Percentiles rank a stretch among this genome's conserved stretches.
These are phyloP conservation scores for Alouatta palliata DNA, from an alignment of 2,113 vertebrate genomes.

Conservation along the genomic window DNA sequence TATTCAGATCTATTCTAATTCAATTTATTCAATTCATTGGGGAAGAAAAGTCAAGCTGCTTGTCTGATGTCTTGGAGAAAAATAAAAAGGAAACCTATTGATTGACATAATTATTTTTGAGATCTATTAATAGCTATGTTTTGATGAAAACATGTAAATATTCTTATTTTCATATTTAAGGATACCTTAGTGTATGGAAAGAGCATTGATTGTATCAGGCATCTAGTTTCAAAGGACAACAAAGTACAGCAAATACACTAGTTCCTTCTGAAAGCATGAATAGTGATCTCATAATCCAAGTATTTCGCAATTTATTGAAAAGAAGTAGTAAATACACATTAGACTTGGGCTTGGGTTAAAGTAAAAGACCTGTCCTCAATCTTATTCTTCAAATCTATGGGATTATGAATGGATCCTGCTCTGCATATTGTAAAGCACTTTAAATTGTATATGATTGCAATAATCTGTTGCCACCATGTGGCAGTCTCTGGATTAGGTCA, in stretches of 20 bases:
- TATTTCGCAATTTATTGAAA: neutral
- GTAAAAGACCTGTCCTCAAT: neutral
- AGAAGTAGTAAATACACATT: neutral
- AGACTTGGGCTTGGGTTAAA: neutral
- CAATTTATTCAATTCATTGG: neutral
- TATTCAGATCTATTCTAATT: constrained; percentile 23
- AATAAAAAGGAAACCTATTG: neutral
- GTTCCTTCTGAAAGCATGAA: neutral
- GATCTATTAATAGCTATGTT: neutral
- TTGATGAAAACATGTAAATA: neutral
- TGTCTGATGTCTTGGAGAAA: neutral
- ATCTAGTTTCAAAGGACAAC: neutral
- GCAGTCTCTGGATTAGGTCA: neutral
- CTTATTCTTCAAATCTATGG: neutral
- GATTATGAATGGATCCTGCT: neutral
- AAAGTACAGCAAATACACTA: neutral
- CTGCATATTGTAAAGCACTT: neutral
- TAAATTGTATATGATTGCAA: neutral
- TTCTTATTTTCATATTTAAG: constrained; percentile 15
- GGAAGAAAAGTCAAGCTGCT: neutral
- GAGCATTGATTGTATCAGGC: neutral
- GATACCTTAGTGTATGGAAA: neutral
- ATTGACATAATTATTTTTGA: neutral
- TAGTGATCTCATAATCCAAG: neutral
- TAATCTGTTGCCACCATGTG: neutral